Evolutionary conservation across 2,888 invertebrate species (phyloP).

Genomic region (Eristalis intricaria): DNA sequence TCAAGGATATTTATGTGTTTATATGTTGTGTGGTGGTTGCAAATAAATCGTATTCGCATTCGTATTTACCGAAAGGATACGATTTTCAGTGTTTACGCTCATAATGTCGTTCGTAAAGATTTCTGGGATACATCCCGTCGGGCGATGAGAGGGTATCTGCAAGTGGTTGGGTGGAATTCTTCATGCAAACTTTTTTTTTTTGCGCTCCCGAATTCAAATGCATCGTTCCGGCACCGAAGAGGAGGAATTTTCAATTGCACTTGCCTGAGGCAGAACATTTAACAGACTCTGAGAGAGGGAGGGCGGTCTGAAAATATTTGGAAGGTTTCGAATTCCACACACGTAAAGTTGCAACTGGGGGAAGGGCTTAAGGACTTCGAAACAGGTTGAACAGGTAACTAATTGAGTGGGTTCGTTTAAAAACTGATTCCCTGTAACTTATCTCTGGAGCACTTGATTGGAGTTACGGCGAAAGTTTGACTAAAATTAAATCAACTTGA

Average conservation of each 20-base stretch:
- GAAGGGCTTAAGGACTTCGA: neutral
- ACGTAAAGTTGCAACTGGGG: neutral
- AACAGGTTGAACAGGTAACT: slow-evolving; percentile 31
- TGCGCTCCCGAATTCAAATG: slow-evolving; percentile 13
- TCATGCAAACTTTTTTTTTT: neutral
- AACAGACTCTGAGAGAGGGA: neutral
- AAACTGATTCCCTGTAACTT: slow-evolving; percentile 4
- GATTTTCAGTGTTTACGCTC: slow-evolving; percentile 68
- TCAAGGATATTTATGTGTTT: slow-evolving; percentile 60
- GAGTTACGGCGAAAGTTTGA: neutral
- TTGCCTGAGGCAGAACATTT: slow-evolving; percentile 42
- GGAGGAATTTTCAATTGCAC: slow-evolving; percentile 37
- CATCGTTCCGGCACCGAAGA: slow-evolving; percentile 24
- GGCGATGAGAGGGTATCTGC: slow-evolving; percentile 24
- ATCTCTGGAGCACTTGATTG: slow-evolving; percentile 2
- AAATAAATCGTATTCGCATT: slow-evolving; percentile 69
- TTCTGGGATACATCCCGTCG: slow-evolving; percentile 34
- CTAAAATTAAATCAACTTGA: neutral
- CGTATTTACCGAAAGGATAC: slow-evolving; percentile 70
- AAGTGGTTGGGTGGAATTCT: slow-evolving; percentile 33
- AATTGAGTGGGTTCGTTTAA: slow-evolving; percentile 27
- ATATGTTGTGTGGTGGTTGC: slow-evolving; percentile 49
- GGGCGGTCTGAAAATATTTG: slow-evolving; percentile 39
- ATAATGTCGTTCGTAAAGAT: slow-evolving; percentile 65
- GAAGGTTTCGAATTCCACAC: slow-evolving; percentile 26